Evolutionary conservation across 2,888 invertebrate genomes (phyloP), one percentile per base, ranked within the genome.

Genomic region (Xestobium rufovillosum): DNA sequence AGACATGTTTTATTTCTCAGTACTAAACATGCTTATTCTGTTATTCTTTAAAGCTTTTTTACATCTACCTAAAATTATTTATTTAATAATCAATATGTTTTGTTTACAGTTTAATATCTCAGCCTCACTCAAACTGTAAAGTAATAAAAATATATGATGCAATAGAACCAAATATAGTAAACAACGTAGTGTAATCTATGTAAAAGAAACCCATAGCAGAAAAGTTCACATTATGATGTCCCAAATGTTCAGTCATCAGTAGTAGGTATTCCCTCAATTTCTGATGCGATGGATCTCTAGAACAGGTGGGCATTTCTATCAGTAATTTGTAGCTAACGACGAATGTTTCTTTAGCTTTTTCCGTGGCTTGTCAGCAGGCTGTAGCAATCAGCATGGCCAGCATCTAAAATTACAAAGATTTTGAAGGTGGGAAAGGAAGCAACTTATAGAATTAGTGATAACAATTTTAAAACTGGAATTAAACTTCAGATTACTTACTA

Each of bases 301-400:
- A 29, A 32, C 15, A 14, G 2, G 27, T 31, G 3, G 42, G 35
- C 8, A 40, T 41, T 6, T 36, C 35, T 16, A 49, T 16, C 14
- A 47, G 19, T 4, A 47, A 31, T 26, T 42, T 43, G 30, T 44
- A 44, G 26, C 46, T 34, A 11, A 49, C 38, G 2, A 10, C 27
- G 1, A 45, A 45, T 3, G 43, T 45, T 17, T 40, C 39, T 14
- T 31, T 42, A 1, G 44, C 44, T n/a, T 19, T 19, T 38, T 41
- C 43, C 4, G 6, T 30, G 13, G 30, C 31, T 19, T n/a, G 6
- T 19, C 23, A 6, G 23, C 23, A 19, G n/a, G n/a, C n/a, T n/a
- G n/a, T n/a, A n/a, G n/a, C n/a, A n/a, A n/a, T n/a, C n/a, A n/a
- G n/a, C n/a, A n/a, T n/a, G n/a, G n/a, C n/a, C n/a, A n/a, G n/a